These are phyloP conservation scores for Andrena praecox DNA, from an alignment of 2,888 invertebrate species.

Conservation along the genomic window DNA sequence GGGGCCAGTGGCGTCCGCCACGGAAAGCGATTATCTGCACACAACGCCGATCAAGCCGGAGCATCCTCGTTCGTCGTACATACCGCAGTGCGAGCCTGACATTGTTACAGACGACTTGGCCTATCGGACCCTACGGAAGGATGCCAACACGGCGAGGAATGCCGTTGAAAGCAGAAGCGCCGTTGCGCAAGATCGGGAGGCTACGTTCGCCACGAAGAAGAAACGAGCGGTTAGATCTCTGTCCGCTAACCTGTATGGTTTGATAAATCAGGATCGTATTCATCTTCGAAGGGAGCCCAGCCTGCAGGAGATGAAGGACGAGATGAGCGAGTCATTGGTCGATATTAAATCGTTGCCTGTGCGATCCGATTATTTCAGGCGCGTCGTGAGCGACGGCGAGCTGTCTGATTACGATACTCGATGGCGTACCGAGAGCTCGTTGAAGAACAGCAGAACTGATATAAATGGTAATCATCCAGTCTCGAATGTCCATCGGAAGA, in stretches of 20 bases:
- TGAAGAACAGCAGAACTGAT: constrained; percentile 60
- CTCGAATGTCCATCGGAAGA: constrained; percentile 56
- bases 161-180: constrained; percentile 34
- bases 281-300: constrained; percentile 52
- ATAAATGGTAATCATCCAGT: constrained; percentile 76
- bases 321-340: constrained; percentile 26
- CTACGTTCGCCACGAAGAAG: constrained; percentile 87
- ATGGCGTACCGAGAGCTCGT: constrained; percentile 35
- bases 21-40: constrained; percentile 94
- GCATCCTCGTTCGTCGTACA: constrained; percentile 87
- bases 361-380: constrained; percentile 48
- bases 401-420: constrained; percentile 59
- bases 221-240: constrained; percentile 93
- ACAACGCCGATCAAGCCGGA: constrained; percentile 74
- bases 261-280: constrained; percentile 87
- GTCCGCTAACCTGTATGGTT: constrained; percentile 93
- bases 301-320: constrained; percentile 49
- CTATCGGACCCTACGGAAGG: constrained; percentile 93
- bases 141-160: constrained; percentile 85
- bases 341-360: constrained; percentile 25
- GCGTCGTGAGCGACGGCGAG: constrained; percentile 63
- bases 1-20: constrained; percentile 92
- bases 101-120: constrained; percentile 95
- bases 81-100: constrained; percentile 91
- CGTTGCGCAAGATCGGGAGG: constrained; percentile 21